These are phyloP conservation scores for Dorcus hopei DNA, from an alignment of 2,888 invertebrate genomes.

Conservation along the genomic window DNA sequence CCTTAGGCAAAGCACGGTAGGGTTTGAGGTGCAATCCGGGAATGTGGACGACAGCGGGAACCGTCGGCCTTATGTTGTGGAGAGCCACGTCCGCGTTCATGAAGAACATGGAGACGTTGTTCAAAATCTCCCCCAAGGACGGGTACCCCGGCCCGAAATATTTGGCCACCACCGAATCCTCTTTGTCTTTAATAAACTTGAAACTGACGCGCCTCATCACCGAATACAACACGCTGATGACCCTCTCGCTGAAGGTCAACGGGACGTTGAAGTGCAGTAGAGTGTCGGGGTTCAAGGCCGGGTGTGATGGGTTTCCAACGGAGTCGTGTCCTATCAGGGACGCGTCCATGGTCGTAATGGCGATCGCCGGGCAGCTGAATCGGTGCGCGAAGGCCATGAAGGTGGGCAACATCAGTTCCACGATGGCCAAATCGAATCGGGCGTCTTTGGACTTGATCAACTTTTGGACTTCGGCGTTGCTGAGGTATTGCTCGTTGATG, in stretches of 20 bases:
- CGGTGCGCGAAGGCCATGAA: slow-evolving; percentile 36
- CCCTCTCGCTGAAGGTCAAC: slow-evolving; percentile 45
- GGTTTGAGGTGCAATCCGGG: slow-evolving; percentile 36
- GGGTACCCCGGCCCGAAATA: slow-evolving; percentile 42
- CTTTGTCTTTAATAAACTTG: slow-evolving; percentile 30
- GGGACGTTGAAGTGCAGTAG: slow-evolving; percentile 39
- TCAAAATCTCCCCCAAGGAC: slow-evolving; percentile 37
- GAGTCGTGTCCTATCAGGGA: slow-evolving; percentile 33
- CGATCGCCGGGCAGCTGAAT: slow-evolving; percentile 41
- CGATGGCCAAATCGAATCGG: slow-evolving; percentile 40
- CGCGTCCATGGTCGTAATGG: slow-evolving; percentile 38
- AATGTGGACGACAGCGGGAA: slow-evolving; percentile 38
- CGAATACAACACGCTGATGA: slow-evolving; percentile 33
- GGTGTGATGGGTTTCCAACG: slow-evolving; percentile 40
- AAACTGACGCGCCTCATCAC: slow-evolving; percentile 31
- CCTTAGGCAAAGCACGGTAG: slow-evolving; percentile 33
- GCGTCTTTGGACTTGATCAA: slow-evolving; percentile 35
- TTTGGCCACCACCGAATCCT: slow-evolving; percentile 34
- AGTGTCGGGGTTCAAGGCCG: slow-evolving; percentile 40
- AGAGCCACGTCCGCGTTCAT: slow-evolving; percentile 39
- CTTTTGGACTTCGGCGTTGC: slow-evolving; percentile 33
- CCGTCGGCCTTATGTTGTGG: slow-evolving; percentile 36
- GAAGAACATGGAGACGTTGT: slow-evolving; percentile 39
- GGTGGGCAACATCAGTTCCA: slow-evolving; percentile 36
- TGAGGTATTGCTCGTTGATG: slow-evolving; percentile 18